Evolutionary conservation across 92 coral and sea anemone genomes (phyloP), one percentile per base, ranked within the genome.

Genomic region (Epizoanthus scotinus): DNA sequence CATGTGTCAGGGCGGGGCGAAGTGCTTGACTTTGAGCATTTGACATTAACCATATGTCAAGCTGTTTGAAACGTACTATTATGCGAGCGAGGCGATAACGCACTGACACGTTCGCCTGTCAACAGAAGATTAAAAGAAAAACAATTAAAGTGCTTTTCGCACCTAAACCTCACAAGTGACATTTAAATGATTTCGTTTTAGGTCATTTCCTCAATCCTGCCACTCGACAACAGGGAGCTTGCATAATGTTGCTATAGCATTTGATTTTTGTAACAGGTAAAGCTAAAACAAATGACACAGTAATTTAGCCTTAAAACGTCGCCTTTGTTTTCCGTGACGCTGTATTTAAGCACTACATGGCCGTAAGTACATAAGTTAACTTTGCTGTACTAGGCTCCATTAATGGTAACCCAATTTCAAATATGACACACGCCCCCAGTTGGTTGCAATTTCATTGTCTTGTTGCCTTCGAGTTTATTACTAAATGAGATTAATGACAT

Each of bases 1-100:
- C 81, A 75, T 75, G 81, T 75, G 81, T 75, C 81, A 75, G 81
- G 81, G 81, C 68, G 81, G 81, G 67, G 81, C 81, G 68, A 75
- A 58, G 81, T 75, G 56, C 81, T 75, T 75, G 67, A 75, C 55
- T 59, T 59, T 75, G 67, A 75, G 67, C 81, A 59, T 24, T 59
- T 75, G 81, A 75, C 81, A 75, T 18, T 75, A 75, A 75, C 81
- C 81, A 75, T 75, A 75, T 75, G 81, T 75, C 81, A 75, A 14
- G 34, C 56, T n/a, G 63, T 75, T 75, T 75, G 53, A 75, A 75
- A 75, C 56, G 47, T 55, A 59, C 81, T 58, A 75, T 75, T 75
- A 75, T 75, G 81, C 38, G 81, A 58, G 81, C 81, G 53, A 75
- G 81, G 81, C 81, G 81, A 75, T 75, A 75, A 75, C 81, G 81